A percentile compares a stretch with the other conserved stretches of the same genome.
Evolutionary conservation across 2,888 invertebrate species (phyloP).

Genomic region (Eueremaeus valkanovi): DNA sequence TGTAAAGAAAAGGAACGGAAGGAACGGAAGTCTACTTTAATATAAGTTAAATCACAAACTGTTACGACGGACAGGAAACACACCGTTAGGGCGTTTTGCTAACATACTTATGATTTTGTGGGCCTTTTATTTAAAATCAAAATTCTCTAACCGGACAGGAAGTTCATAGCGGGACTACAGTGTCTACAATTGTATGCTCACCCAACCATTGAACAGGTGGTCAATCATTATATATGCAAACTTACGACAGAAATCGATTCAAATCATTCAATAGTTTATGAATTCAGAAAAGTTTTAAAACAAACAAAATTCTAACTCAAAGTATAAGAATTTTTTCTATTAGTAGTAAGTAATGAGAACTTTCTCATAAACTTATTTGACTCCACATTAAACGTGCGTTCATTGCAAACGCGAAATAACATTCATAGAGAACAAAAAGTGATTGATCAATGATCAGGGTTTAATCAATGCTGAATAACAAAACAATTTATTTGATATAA

Average conservation of each 20-base stretch:
- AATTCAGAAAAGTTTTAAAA: no score
- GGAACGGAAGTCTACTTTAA: conserved; percentile 22
- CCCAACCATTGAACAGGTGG: conserved; percentile 29
- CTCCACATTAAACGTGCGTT: no score
- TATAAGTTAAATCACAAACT: conserved; percentile 32
- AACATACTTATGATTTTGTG: conserved; percentile 14
- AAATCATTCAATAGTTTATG: no score
- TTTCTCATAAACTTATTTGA: no score
- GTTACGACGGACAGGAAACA: conserved; percentile 24
- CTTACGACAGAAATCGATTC: background rate
- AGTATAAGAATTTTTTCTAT: no score
- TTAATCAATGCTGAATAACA: no score
- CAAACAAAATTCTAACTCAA: no score
- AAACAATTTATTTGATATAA: no score
- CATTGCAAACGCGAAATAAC: no score
- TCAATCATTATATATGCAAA: conserved; percentile 6
- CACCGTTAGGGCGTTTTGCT: conserved; percentile 25
- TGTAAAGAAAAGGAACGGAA: background rate
- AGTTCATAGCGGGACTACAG: conserved; percentile 6
- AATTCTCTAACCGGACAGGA: conserved; percentile 21
- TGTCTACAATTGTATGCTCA: background rate
- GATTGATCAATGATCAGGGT: no score
- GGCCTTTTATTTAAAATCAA: background rate
- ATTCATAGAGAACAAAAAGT: no score
- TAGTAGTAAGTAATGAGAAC: no score